Base-by-base conservation (phyloP, 2,888 invertebrate species). In the Eumacrocentrus americanus region DNA sequence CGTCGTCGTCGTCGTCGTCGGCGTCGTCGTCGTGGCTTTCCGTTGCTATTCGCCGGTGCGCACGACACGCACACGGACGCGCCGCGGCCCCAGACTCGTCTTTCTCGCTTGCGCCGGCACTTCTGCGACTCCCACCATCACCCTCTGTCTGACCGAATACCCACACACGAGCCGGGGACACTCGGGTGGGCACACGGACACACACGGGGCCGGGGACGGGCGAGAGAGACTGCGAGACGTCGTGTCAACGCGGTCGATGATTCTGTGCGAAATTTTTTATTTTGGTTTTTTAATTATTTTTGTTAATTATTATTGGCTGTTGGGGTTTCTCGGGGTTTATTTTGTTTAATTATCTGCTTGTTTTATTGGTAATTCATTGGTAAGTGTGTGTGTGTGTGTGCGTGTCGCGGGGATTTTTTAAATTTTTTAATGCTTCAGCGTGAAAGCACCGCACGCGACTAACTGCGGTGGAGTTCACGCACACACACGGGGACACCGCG, bases 41-140 rank as follows among this genome's bases (percentile, higher is more conserved):
- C 25, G 40, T 44, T 16, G 14, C 2, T 34, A 9, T 50, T 57
- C 44, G 42, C 29, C 34, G 50, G 48, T 55, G 50, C 50, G 50
- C 55, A 56, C 56, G 51, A 61, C 56, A 51, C 53, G 34, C 53
- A 57, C 46, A 51, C 35, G 47, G 40, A 55, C 52, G 57, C 48
- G 46, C 69, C 62, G 69, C 64, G 46, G 57, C 40, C 44, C 70
- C 63, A 69, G 65, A 29, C 63, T 59, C 58, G 16, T 53, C 62
- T 60, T 51, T 58, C 46, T 23, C 29, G 12, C 42, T 35, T 48
- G 11, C 34, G 7, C 34, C 18, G 25, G 12, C 56, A 11, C 47
- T 38, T 7, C 4, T 48, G 53, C 59, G 23, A 40, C 55, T 60
- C 54, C 60, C 62, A 55, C 62, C 54, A 37, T n/a, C 29, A n/a